A percentile compares a stretch with the other conserved stretches of the same genome.
Conservation (phyloP, 2,797 vertebrate species). For the Typhlichthys subterraneus region DNA sequence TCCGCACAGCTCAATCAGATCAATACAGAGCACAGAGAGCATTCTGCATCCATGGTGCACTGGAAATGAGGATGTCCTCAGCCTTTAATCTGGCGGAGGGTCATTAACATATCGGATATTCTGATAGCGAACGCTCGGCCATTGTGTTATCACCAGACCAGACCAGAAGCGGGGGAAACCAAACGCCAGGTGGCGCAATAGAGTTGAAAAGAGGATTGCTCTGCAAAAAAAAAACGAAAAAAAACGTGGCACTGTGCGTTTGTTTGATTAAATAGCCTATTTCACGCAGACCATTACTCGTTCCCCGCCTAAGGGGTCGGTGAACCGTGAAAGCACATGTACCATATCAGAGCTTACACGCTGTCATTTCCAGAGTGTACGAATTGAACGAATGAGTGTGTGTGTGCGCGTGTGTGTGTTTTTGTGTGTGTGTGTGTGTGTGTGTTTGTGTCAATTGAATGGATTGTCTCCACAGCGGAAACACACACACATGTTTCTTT, state of each 20-base stretch:
- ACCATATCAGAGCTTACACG: conserved; percentile 14
- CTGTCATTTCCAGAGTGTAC: conserved; percentile 30
- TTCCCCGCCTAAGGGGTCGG: conserved; percentile 6
- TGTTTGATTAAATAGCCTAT: not conserved
- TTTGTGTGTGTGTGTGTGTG: conserved; percentile 5
- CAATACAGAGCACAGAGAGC: conserved; percentile 46
- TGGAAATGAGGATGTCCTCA: conserved; percentile 24
- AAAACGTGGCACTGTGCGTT: not conserved
- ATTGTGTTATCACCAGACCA: not conserved
- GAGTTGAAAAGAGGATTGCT: conserved; percentile 40
- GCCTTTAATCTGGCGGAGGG: conserved; percentile 12
- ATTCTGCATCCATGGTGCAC: conserved; percentile 2
- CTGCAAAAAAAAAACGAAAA: not conserved
- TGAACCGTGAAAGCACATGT: conserved; percentile 6
- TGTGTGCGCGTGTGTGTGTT: conserved; percentile 1
- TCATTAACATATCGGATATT: not conserved
- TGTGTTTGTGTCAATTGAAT: conserved; percentile 28
- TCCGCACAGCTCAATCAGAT: conserved; percentile 54
- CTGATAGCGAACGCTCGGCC: not conserved
- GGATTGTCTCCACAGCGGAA: conserved; percentile 40
- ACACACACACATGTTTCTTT: conserved; percentile 49
- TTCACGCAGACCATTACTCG: not conserved
- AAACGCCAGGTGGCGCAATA: conserved; percentile 63
- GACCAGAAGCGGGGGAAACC: no score
- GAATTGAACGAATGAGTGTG: conserved; percentile 22